phyloP scores from a whole-genome alignment of 2,797 vertebrate species.

The Gorsachius magnificus region DNA sequence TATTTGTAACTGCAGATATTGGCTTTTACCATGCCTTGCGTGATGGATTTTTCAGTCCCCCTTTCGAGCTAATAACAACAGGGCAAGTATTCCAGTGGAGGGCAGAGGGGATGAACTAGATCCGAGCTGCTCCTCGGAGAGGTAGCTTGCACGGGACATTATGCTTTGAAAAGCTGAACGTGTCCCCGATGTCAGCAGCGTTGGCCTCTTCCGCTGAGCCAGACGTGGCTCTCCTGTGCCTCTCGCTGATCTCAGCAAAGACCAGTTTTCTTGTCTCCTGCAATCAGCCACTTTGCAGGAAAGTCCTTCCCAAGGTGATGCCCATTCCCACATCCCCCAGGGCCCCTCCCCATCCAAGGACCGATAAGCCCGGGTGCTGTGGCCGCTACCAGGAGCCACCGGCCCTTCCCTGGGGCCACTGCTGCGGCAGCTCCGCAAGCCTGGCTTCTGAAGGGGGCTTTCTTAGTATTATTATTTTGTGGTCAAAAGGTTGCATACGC shows the following conservation, averaged over 20 bases:
- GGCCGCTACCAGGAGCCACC: background rate
- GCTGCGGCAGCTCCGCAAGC: background rate
- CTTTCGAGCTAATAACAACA: background rate
- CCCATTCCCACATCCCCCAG: rapidly evolving
- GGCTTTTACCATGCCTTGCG: rapidly evolving
- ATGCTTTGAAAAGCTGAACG: background rate
- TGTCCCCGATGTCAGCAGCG: background rate
- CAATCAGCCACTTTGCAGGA: background rate
- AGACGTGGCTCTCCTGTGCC: rapidly evolving
- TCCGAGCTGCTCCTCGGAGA: background rate
- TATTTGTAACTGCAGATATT: rapidly evolving
- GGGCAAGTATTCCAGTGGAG: rapidly evolving
- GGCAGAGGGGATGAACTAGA: background rate
- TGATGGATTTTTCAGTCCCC: background rate
- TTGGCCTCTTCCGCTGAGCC: background rate
- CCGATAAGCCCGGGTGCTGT: background rate
- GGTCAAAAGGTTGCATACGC: conserved; percentile 81
- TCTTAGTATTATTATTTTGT: conserved; percentile 77
- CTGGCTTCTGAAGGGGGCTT: conserved; percentile 55
- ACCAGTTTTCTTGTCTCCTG: background rate
- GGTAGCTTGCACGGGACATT: rapidly evolving
- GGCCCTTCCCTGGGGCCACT: background rate
- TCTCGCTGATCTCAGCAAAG: background rate
- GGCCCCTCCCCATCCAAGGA: background rate
- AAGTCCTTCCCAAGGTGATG: background rate